These are phyloP conservation scores for Salticus scenicus DNA, from an alignment of 2,888 invertebrate species.

Conservation along the genomic window DNA sequence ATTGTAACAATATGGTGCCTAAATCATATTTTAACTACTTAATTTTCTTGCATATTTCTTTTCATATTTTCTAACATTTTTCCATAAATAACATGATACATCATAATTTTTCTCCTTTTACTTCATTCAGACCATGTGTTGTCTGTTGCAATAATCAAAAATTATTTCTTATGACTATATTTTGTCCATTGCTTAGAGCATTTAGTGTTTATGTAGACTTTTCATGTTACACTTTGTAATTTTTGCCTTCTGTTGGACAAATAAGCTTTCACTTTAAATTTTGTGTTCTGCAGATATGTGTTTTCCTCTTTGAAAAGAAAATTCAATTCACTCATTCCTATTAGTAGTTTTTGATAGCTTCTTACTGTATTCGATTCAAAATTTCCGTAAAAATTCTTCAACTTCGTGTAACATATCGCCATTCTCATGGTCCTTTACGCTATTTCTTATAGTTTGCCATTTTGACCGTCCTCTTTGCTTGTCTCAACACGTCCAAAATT, in stretches of 20 bases:
- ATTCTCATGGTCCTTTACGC: conserved; percentile 49
- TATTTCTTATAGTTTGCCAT: conserved; percentile 48
- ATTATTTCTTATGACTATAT: background rate
- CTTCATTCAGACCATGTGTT: too few species aligned
- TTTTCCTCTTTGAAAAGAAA: conserved; percentile 16
- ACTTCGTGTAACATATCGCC: conserved; percentile 56
- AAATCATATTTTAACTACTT: background rate
- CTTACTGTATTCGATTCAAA: conserved; percentile 42
- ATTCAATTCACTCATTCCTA: conserved; percentile 37
- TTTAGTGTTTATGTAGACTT: conserved; percentile 29
- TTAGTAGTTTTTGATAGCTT: conserved; percentile 54
- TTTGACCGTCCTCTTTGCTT: conserved; percentile 54
- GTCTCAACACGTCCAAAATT: conserved; percentile 47
- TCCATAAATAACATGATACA: background rate
- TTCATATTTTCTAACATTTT: background rate
- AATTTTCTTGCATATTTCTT: background rate
- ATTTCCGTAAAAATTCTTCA: conserved; percentile 45
- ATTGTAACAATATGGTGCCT: background rate
- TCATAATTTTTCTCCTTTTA: too few species aligned
- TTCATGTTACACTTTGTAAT: conserved; percentile 33
- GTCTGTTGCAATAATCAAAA: background rate
- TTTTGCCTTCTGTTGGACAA: conserved; percentile 45
- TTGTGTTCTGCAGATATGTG: conserved; percentile 29
- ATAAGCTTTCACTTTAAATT: conserved; percentile 29
- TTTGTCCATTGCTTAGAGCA: conserved; percentile 62